phyloP scores from a whole-genome alignment of 2,113 vertebrate species.

The Neodon shergylaensis region DNA sequence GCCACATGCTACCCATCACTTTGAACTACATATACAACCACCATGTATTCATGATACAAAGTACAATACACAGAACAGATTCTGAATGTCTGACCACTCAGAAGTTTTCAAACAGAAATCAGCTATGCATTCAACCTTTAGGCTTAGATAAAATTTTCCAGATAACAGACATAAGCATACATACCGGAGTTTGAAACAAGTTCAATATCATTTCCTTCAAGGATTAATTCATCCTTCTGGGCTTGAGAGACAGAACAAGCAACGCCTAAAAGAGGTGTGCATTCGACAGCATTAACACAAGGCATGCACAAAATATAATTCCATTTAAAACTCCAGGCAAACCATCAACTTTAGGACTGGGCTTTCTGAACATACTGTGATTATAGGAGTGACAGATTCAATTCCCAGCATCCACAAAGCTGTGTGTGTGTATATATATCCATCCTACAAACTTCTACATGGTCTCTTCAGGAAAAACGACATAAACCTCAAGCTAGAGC shows the following conservation, averaged over 20 bases:
- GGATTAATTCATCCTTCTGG: conserved; percentile 1
- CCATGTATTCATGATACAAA: not conserved
- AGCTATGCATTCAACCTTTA: not conserved
- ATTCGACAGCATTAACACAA: not conserved
- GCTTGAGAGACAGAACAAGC: conserved; percentile 81
- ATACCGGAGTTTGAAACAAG: not conserved
- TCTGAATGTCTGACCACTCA: not conserved
- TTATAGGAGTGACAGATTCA: not conserved
- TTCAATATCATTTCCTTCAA: conserved; percentile 4
- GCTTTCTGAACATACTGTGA: not conserved
- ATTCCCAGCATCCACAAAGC: not conserved
- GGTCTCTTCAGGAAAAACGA: not conserved
- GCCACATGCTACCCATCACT: not conserved
- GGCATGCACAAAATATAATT: not conserved
- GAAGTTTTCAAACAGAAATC: not conserved
- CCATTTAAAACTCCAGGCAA: not conserved
- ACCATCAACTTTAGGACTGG: not conserved
- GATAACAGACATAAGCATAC: not conserved
- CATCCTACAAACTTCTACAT: not conserved
- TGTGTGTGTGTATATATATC: fast-evolving
- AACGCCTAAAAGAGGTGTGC: conserved; percentile 87
- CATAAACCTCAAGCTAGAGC: not conserved
- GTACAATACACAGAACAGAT: not conserved
- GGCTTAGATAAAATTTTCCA: not conserved
- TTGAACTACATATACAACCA: not conserved